Evolutionary conservation across 2,888 invertebrate species (phyloP), one percentile per base, ranked within the genome.

Genomic region (Schizaphis graminum): DNA sequence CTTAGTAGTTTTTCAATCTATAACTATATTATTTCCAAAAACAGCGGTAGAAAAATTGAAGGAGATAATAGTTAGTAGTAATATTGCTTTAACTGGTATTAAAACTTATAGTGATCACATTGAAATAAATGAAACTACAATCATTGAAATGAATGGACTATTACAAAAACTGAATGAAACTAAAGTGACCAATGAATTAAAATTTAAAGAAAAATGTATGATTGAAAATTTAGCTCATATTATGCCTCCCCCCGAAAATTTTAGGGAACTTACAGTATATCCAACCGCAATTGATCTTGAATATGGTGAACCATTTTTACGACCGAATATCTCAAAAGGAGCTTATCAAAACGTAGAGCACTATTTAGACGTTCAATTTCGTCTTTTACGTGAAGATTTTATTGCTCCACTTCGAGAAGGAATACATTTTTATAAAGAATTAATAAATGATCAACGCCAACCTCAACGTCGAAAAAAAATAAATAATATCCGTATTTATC

Each of bases 321-420:
- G 97, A 35, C 96, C 97, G 0, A 97, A 97, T 95, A 96, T 97
- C 93, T 95, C 97, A 0, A 96, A 96, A 87, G 98, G 97, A 35
- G 96, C 96, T 0, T 98, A 97, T 95, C 95, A 96, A 1, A 96
- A 96, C 95, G 96, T 97, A 1, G 96, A 97, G 89, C 97, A 98
- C 95, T 98, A 98, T 95, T 96, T 98, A 49, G 97, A 98, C 95
- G 96, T 97, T n/a, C 98, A 98, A 95, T 98, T 98, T 95, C 96
- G 97, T 77, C 96, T 98, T 67, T 95, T 98, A 91, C 96, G 98
- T 61, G 98, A 98, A 96, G 98, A 98, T 96, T 98, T 98, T 95
- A 96, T 98, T 61, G 96, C 96, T 41, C 98, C 98, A 0, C 95
- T 98, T 49, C 96, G 98, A 67, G 96, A 97, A 95, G 98, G 97